A percentile compares a stretch with the other conserved stretches of the same genome.
Conservation (phyloP, 1,140 invertebrate species). For the Panulirus ornatus region DNA sequence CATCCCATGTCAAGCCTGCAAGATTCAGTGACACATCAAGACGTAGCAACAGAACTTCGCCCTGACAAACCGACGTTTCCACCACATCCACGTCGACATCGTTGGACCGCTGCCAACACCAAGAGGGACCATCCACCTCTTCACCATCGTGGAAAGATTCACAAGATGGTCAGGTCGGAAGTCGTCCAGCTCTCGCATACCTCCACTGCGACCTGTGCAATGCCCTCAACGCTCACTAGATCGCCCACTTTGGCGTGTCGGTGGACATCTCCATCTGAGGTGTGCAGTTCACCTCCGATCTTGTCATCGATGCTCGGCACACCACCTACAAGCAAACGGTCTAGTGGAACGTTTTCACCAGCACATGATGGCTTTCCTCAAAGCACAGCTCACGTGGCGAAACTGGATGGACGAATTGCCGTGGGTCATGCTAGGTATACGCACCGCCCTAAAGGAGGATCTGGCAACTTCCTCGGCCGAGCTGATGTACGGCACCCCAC, state of each 20-base stretch:
- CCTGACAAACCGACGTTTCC: slow-evolving; percentile 76
- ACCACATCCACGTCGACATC: slow-evolving; percentile 80
- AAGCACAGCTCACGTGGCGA: not conserved
- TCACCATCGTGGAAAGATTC: slow-evolving; percentile 79
- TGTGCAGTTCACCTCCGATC: not conserved
- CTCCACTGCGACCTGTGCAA: slow-evolving; percentile 77
- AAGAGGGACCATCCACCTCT: slow-evolving; percentile 77
- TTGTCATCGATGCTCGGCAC: not conserved
- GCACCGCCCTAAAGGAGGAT: too few species aligned
- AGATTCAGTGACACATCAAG: not conserved
- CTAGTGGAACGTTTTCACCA: too few species aligned
- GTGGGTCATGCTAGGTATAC: too few species aligned
- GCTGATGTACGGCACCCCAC: slow-evolving; percentile 1
- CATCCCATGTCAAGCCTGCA: slow-evolving; percentile 61
- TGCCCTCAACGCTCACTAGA: slow-evolving; percentile 76
- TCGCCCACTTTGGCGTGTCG: slow-evolving; percentile 77
- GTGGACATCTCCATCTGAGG: slow-evolving; percentile 73
- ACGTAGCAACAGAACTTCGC: slow-evolving; percentile 60
- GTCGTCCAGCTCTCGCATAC: slow-evolving; percentile 78
- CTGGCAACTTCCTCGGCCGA: not conserved
- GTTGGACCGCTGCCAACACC: slow-evolving; percentile 78
- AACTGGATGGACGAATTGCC: too few species aligned
- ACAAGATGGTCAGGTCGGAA: slow-evolving; percentile 78
- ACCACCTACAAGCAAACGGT: slow-evolving; percentile 1
- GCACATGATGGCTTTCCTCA: not conserved